Evolutionary conservation across 2,888 invertebrate genomes (phyloP).

Genomic region (Ormia ochracea): DNA sequence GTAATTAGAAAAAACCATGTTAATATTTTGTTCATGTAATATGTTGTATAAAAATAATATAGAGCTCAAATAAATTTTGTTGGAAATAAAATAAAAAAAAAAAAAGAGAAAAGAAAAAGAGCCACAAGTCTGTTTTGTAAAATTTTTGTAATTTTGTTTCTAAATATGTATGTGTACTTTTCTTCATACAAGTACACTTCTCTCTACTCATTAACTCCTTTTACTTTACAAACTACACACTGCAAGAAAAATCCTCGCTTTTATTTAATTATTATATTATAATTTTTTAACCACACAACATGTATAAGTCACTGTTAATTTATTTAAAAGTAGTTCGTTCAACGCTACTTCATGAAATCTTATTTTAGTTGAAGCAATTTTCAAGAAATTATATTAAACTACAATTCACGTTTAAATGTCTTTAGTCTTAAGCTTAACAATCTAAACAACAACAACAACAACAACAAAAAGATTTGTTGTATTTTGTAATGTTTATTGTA

Average conservation of each 20-base stretch:
- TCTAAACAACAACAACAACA: not conserved
- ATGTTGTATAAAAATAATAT: constrained; percentile 54
- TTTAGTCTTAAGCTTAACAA: constrained; percentile 40
- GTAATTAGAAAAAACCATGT: constrained; percentile 54
- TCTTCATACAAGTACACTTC: constrained; percentile 44
- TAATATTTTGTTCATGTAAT: constrained; percentile 55
- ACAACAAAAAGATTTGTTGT: too few relatives aligned
- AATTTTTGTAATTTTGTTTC: constrained; percentile 53
- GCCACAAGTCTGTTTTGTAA: constrained; percentile 52
- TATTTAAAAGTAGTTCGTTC: constrained; percentile 38
- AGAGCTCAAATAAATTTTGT: constrained; percentile 40
- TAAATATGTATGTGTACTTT: constrained; percentile 30
- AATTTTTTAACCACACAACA: constrained; percentile 26
- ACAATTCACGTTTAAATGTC: constrained; percentile 39
- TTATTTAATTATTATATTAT: constrained; percentile 44
- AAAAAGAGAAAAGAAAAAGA: constrained; percentile 2
- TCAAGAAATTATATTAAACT: constrained; percentile 8
- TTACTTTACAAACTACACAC: constrained; percentile 27
- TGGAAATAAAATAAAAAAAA: too few relatives aligned
- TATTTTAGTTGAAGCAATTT: constrained; percentile 37
- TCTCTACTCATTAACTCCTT: constrained; percentile 33
- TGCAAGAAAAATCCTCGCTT: constrained; percentile 54
- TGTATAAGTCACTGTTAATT: constrained; percentile 60
- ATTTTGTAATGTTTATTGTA: constrained; percentile 32
- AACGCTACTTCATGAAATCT: constrained; percentile 21